These are phyloP conservation scores for Heliconius melpomene DNA, from an alignment of 1,140 invertebrate genomes.

Conservation along the genomic window DNA sequence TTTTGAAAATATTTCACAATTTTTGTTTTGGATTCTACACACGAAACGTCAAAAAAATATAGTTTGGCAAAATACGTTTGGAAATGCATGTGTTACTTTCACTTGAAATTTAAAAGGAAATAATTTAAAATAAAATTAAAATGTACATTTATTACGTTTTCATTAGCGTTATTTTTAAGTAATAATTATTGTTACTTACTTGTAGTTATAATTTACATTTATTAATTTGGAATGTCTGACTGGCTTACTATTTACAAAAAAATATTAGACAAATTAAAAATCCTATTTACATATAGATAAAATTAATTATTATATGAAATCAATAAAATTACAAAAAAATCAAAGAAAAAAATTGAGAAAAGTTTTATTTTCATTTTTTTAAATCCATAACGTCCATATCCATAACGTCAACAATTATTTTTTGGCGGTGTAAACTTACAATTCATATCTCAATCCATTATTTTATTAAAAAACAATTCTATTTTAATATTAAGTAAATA, in stretches of 20 bases:
- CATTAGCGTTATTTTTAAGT: neutral
- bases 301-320: too few species aligned
- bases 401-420: too few species aligned
- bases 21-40: neutral
- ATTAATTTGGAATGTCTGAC: neutral
- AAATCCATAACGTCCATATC: too few species aligned
- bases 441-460: too few species aligned
- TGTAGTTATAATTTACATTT: neutral
- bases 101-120: slow-evolving; percentile 9
- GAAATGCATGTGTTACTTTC: slow-evolving; percentile 38
- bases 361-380: too few species aligned
- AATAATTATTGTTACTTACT: neutral
- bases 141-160: too few species aligned
- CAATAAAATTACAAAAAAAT: too few species aligned
- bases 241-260: neutral
- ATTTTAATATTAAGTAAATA: too few species aligned
- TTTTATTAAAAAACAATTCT: too few species aligned
- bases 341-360: too few species aligned
- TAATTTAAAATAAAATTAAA: neutral
- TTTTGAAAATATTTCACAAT: slow-evolving; percentile 18
- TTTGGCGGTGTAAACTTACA: too few species aligned
- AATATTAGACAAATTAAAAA: neutral
- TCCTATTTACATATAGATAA: too few species aligned
- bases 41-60: slow-evolving; percentile 42
- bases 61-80: slow-evolving; percentile 41